Evolutionary conservation across 2,888 invertebrate species (phyloP).

Genomic region (Trachelus troglodyta): DNA sequence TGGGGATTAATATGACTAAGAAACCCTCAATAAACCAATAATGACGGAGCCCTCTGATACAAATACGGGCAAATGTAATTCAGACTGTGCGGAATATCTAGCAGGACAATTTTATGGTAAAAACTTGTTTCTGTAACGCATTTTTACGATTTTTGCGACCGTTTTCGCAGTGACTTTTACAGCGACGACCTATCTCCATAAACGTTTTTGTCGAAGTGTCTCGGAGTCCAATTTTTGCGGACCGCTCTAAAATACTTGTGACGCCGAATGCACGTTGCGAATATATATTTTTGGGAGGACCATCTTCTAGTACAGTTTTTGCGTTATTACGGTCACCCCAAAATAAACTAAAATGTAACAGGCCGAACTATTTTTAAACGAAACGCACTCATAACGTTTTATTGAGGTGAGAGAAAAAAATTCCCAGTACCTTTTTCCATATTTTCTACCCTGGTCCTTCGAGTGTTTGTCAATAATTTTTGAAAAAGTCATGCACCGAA

Average conservation of each 20-base stretch:
- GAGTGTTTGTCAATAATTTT: neutral
- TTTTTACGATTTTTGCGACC: slow-evolving; percentile 57
- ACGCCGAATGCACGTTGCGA: slow-evolving; percentile 21
- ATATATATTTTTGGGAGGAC: slow-evolving; percentile 34
- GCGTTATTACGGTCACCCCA: slow-evolving; percentile 62
- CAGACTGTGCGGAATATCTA: slow-evolving; percentile 34
- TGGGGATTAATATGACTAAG: slow-evolving; percentile 37
- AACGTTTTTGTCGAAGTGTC: slow-evolving; percentile 51
- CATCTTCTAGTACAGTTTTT: slow-evolving; percentile 57
- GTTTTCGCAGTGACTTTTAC: slow-evolving; percentile 32
- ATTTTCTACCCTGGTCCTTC: neutral
- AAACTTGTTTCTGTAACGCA: slow-evolving; percentile 44
- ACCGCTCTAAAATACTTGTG: slow-evolving; percentile 29
- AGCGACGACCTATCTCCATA: slow-evolving; percentile 38
- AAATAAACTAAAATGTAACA: slow-evolving; percentile 49
- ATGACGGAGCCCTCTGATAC: slow-evolving; percentile 50
- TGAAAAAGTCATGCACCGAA: neutral
- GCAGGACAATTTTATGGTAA: slow-evolving; percentile 42
- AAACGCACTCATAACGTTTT: slow-evolving; percentile 51
- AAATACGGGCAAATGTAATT: slow-evolving; percentile 58
- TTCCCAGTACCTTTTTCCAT: neutral
- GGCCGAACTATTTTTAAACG: slow-evolving; percentile 52
- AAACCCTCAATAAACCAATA: slow-evolving; percentile 55
- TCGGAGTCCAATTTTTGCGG: slow-evolving; percentile 42
- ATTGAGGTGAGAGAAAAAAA: slow-evolving; percentile 38